Conservation (phyloP, 2,113 vertebrate genomes). For the Stictonetta naevosa region DNA sequence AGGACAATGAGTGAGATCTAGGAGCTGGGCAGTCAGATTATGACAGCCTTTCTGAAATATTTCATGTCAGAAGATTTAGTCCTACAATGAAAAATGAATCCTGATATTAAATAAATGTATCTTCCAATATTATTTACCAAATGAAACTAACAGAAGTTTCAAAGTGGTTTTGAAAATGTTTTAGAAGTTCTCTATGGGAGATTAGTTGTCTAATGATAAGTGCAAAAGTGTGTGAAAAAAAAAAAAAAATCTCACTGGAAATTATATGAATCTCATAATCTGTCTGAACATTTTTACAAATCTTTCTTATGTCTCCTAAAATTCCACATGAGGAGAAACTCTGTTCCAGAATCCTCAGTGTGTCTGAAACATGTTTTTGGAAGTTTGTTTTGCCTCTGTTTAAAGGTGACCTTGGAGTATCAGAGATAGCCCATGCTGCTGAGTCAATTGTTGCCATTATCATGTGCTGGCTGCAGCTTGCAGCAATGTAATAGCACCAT, state of each 20-base stretch:
- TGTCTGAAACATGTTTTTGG: background rate
- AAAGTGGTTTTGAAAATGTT: background rate
- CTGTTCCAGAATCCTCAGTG: background rate
- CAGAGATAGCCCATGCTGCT: background rate
- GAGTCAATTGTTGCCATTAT: background rate
- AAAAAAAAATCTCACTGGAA: background rate
- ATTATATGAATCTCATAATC: background rate
- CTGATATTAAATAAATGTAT: background rate
- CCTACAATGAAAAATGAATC: background rate
- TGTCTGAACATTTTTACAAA: background rate
- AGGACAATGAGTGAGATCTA: background rate
- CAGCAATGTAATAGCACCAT: background rate
- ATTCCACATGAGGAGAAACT: background rate
- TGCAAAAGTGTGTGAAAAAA: background rate
- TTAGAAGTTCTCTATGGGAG: background rate
- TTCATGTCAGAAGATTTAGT: background rate
- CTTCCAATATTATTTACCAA: background rate
- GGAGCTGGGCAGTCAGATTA: background rate
- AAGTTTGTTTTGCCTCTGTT: background rate
- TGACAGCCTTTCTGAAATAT: background rate
- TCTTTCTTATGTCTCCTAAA: background rate
- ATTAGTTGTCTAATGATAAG: background rate
- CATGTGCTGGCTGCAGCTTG: background rate
- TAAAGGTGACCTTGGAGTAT: slow-evolving; percentile 69
- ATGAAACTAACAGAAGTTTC: background rate